Conservation (phyloP, 2,113 vertebrate genomes). For the Eclectus roratus region DNA sequence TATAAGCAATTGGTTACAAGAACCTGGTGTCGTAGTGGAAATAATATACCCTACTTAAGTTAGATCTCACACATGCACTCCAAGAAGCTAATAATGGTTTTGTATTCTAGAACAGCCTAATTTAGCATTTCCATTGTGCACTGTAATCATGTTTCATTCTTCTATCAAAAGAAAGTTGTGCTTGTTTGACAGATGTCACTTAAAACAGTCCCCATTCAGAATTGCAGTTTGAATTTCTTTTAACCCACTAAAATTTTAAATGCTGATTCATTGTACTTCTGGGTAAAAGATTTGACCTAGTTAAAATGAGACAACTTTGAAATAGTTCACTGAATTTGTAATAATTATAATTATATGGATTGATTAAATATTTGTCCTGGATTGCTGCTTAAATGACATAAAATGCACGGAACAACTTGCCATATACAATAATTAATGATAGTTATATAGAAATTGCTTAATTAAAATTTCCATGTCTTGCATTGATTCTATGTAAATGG, state of each 20-base stretch:
- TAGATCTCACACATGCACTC: conserved; percentile 72
- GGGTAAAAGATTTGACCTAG: conserved; percentile 41
- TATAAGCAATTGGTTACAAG: conserved; percentile 78
- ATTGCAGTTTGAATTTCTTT: neutral
- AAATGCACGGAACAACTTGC: neutral
- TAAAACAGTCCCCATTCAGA: neutral
- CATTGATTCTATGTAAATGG: neutral
- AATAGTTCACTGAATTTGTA: conserved; percentile 17
- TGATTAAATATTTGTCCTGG: neutral
- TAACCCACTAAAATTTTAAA: neutral
- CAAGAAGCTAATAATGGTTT: conserved; percentile 81
- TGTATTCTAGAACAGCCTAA: conserved; percentile 76
- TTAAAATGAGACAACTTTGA: conserved; percentile 27
- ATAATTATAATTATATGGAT: neutral
- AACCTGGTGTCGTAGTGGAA: conserved; percentile 80
- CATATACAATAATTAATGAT: neutral
- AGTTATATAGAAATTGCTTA: neutral
- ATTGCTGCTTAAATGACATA: neutral
- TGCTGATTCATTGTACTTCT: conserved; percentile 3
- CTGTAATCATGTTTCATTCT: conserved; percentile 81
- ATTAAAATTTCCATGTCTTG: neutral
- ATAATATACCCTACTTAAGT: conserved; percentile 79
- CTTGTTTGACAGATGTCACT: neutral
- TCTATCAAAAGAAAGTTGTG: conserved; percentile 84
- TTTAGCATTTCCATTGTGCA: conserved; percentile 77